phyloP scores from a whole-genome alignment of 2,113 vertebrate species.

The Platysteira castanea region DNA sequence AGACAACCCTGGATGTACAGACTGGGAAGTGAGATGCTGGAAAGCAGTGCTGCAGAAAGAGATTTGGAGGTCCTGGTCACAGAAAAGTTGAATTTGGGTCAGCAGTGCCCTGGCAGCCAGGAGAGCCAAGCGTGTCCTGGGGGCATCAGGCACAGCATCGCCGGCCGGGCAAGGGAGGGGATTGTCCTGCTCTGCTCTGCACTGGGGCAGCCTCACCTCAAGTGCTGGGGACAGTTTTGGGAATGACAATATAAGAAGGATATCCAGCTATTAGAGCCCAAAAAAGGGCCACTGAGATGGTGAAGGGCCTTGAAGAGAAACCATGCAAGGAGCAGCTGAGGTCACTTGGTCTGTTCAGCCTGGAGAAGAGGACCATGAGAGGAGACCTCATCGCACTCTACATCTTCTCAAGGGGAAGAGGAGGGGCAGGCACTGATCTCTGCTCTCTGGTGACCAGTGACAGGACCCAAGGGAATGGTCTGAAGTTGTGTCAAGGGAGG shows the following conservation, averaged over 20 bases:
- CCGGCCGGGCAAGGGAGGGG: fast-evolving
- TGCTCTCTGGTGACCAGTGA: neutral
- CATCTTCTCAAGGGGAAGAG: neutral
- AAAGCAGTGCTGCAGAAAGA: neutral
- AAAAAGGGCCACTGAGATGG: neutral
- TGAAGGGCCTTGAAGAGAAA: neutral
- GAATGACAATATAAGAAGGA: fast-evolving
- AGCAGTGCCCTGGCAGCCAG: neutral
- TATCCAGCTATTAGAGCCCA: neutral
- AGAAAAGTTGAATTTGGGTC: fast-evolving
- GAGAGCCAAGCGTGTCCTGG: fast-evolving
- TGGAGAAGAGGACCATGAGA: neutral
- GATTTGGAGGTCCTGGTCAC: neutral
- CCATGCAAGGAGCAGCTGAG: neutral
- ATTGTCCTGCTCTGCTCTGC: neutral
- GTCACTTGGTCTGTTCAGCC: neutral
- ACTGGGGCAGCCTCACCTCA: fast-evolving
- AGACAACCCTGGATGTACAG: too few species aligned
- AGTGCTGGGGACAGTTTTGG: neutral
- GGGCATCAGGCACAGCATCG: fast-evolving
- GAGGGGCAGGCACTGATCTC: neutral
- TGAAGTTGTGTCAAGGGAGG: neutral
- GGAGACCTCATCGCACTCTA: neutral
- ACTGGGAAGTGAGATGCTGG: too few species aligned
- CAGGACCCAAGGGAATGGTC: neutral